Evolutionary conservation across 1,140 invertebrate genomes (phyloP).

Genomic region (Bathynomus jamesi): DNA sequence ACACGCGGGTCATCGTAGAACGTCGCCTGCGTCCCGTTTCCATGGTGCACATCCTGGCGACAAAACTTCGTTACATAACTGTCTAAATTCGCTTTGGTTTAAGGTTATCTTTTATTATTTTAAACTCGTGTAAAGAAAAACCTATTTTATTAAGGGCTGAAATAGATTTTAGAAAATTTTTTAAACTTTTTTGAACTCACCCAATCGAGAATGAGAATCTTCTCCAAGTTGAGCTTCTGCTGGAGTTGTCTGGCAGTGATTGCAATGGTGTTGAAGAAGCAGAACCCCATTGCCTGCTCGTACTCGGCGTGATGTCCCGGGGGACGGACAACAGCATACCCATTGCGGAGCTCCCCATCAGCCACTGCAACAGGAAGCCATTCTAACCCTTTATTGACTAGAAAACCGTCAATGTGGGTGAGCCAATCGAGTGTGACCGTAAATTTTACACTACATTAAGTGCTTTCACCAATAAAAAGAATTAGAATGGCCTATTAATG

Average conservation of each 20-base stretch:
- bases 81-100: background rate
- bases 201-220: conserved; percentile 96
- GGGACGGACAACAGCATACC: conserved; percentile 86
- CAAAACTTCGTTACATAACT: no score
- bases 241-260: conserved; percentile 86
- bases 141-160: background rate
- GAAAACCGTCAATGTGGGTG: no score
- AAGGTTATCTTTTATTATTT: background rate
- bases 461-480: no score
- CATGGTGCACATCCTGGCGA: conserved; percentile 99
- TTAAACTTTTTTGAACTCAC: conserved; percentile 44
- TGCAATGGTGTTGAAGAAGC: conserved; percentile 99
- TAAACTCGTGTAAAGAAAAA: background rate
- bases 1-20: conserved; percentile 94
- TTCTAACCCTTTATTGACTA: no score
- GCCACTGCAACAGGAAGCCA: no score
- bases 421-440: no score
- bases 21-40: conserved; percentile 97
- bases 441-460: no score
- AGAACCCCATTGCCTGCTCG: conserved; percentile 98
- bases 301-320: conserved; percentile 94
- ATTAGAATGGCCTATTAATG: no score
- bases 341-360: conserved; percentile 75
- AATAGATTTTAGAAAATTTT: background rate
- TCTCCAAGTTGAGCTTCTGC: conserved; percentile 71